phyloP scores from a whole-genome alignment of 92 coral and sea anemone genomes.

The Hydrozoanthus gracilis region DNA sequence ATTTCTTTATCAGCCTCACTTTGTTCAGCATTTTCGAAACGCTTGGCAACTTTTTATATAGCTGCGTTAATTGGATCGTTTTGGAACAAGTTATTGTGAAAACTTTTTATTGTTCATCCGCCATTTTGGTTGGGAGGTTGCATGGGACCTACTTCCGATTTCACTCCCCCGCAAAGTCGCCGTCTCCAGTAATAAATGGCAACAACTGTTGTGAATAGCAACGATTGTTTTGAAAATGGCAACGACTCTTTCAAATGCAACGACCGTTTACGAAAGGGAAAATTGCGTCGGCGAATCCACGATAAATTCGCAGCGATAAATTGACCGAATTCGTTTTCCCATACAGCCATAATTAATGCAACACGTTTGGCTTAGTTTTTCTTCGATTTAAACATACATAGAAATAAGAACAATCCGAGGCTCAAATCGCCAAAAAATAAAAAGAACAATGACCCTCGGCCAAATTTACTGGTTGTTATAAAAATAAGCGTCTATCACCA shows the following conservation, averaged over 20 bases:
- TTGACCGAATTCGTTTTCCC: no score
- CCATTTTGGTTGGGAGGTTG: not conserved
- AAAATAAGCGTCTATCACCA: no score
- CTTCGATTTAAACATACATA: no score
- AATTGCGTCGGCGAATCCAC: no score
- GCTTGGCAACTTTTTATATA: conserved; percentile 1
- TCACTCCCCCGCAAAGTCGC: not conserved
- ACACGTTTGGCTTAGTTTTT: no score
- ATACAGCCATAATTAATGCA: no score
- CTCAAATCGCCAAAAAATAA: no score
- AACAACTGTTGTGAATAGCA: not conserved
- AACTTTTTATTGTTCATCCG: conserved; percentile 9
- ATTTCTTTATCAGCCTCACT: conserved; percentile 3
- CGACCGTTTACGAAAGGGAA: no score
- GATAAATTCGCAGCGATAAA: no score
- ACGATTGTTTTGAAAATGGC: not conserved
- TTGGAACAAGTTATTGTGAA: not conserved
- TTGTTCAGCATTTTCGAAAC: conserved; percentile 23
- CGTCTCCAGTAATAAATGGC: conserved; percentile 10
- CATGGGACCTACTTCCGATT: conserved; percentile 12
- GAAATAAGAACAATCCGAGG: no score
- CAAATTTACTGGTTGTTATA: no score
- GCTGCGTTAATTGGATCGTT: not conserved
- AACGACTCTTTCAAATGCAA: not conserved
- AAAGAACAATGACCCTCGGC: no score